Base-by-base conservation (phyloP, 1,140 invertebrate genomes). In the Heliconius himera region DNA sequence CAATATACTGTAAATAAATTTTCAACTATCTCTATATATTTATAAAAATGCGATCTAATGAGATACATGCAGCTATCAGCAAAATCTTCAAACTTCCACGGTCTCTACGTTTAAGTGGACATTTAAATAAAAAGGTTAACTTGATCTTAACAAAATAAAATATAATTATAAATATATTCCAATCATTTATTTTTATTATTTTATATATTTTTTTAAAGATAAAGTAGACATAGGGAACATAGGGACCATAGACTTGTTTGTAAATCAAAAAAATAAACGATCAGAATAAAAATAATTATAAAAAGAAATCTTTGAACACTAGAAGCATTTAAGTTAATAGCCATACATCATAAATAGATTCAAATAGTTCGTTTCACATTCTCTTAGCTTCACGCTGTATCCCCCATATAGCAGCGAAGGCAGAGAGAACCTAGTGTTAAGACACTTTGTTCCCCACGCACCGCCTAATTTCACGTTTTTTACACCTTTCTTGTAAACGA, bases 31-130 rank as follows among this genome's bases (percentile, higher is more conserved):
- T 22, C 8, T 60, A 60, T 2, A 66, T 56, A 22, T 56, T 1
- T 56, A 56, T 22, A 22, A 66, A 76, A 76, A 70, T 76, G 74
- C 60, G 22, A 13, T 22, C 36, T 73, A 20, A 73, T 73, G 51
- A 56, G 29, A 78, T 60, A 54, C 70, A 78, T 73, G 36, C 60
- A 66, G 60, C 60, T 29, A 66, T 3, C 60, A 66, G 60, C 60
- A 66, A 66, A 66, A 60, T n/a, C 56, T 46, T 13, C 41, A 46
- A 46, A 46, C 13, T 46, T 16, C 41, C 41, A 46, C 41, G 41
- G 13, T 46, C 16, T 13, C 11, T 46, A 16, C 41, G 41, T 46
- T 13, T 16, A 46, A 46, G 11, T 16, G 13, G 41, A 46, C 41
- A 46, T 46, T 46, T 16, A 46, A 46, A 46, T 16, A 33, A 46